Evolutionary conservation across 2,113 vertebrate genomes (phyloP).

Genomic region (Tinamus guttatus): DNA sequence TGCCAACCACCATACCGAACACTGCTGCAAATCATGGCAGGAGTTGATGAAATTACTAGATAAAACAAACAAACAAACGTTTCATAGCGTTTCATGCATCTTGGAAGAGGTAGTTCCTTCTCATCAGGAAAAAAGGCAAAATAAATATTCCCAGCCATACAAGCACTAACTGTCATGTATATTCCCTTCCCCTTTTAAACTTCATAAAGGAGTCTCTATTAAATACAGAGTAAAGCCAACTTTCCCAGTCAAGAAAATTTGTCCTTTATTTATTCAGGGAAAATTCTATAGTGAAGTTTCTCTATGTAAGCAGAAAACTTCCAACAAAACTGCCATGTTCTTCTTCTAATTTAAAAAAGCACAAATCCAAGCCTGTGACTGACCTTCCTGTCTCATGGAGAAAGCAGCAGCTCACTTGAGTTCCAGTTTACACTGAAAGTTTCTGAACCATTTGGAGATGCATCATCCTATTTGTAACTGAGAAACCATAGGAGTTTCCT

Average conservation of each 20-base stretch:
- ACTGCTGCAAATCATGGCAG: background rate
- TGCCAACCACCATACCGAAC: background rate
- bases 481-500: background rate
- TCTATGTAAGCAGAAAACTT: background rate
- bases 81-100: background rate
- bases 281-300: background rate
- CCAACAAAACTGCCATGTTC: background rate
- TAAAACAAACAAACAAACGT: background rate
- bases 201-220: background rate
- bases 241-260: background rate
- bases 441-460: accelerated
- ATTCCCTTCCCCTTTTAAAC: background rate
- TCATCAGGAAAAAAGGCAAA: background rate
- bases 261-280: background rate
- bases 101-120: background rate
- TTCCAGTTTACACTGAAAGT: background rate
- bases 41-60: background rate
- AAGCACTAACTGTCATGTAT: background rate
- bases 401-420: background rate
- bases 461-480: background rate
- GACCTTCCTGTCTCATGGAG: background rate
- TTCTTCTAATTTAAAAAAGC: background rate
- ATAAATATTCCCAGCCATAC: background rate
- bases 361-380: background rate
- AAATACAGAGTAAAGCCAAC: background rate